These are phyloP conservation scores for Cranoglanis bouderius DNA, from an alignment of 2,113 vertebrate genomes.

Conservation along the genomic window DNA sequence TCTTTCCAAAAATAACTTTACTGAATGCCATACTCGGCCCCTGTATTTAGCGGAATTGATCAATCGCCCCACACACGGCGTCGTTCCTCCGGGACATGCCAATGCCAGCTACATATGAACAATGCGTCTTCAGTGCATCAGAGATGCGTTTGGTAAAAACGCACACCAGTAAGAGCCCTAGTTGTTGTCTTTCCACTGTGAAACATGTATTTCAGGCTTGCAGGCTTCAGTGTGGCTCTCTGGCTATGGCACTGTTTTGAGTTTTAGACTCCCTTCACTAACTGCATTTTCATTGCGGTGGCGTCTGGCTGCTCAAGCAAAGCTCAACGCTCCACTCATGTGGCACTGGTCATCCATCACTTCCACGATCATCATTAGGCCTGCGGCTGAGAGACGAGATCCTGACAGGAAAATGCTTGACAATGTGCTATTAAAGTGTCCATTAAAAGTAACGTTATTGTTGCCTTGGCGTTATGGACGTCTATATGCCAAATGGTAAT, in stretches of 20 bases:
- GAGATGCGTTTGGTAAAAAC: neutral
- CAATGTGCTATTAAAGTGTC: neutral
- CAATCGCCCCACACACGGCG: neutral
- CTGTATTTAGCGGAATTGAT: neutral
- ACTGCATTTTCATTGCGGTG: neutral
- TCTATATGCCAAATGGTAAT: too few relatives aligned
- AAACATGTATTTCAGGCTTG: neutral
- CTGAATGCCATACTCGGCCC: neutral
- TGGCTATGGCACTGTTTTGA: neutral
- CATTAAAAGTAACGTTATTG: neutral
- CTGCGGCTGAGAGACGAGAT: neutral
- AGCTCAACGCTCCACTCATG: constrained; percentile 1
- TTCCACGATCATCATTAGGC: constrained; percentile 27
- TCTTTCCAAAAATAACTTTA: neutral
- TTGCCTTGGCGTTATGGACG: neutral
- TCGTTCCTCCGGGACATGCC: neutral
- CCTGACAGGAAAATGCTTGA: neutral
- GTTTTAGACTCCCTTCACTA: neutral
- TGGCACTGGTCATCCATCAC: constrained; percentile 14
- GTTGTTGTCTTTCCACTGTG: neutral
- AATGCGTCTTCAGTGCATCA: neutral
- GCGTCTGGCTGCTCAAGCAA: neutral
- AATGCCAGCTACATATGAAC: neutral
- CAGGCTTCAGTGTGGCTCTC: neutral
- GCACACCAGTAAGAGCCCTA: neutral